These are phyloP conservation scores for Phainopepla nitens DNA, from an alignment of 2,113 vertebrate species.

Conservation along the genomic window DNA sequence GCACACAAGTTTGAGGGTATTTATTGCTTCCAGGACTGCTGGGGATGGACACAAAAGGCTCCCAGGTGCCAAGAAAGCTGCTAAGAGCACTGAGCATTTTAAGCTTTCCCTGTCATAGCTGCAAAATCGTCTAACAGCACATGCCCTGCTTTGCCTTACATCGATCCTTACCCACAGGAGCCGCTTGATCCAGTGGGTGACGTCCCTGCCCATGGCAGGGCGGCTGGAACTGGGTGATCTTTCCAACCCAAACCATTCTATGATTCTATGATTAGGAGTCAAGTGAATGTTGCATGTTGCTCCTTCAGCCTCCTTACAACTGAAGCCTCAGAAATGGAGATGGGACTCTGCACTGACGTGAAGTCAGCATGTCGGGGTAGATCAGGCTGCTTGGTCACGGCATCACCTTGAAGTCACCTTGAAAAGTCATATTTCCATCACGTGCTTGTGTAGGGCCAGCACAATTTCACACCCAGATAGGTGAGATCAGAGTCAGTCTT, in stretches of 20 bases:
- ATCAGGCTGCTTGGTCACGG: neutral
- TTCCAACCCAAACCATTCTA: neutral
- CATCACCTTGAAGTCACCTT: neutral
- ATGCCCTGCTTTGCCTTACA: neutral
- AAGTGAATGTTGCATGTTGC: accelerated
- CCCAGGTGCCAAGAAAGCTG: neutral
- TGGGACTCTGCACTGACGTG: neutral
- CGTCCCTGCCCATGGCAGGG: neutral
- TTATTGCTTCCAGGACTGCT: neutral
- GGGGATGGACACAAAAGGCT: neutral
- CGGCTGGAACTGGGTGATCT: neutral
- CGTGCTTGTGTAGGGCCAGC: accelerated
- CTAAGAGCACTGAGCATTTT: neutral
- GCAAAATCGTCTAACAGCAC: neutral
- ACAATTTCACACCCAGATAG: neutral
- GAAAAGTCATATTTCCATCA: neutral
- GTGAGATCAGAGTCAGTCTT: neutral
- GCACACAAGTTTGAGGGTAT: neutral
- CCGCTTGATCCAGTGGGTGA: neutral
- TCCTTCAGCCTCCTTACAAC: neutral
- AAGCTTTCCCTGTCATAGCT: neutral
- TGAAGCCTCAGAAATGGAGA: neutral
- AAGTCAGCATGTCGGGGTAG: neutral
- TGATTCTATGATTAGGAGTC: neutral
- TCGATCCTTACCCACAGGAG: neutral